Evolutionary conservation across 2,888 invertebrate species (phyloP).

Genomic region (Argynnis bischoffii): DNA sequence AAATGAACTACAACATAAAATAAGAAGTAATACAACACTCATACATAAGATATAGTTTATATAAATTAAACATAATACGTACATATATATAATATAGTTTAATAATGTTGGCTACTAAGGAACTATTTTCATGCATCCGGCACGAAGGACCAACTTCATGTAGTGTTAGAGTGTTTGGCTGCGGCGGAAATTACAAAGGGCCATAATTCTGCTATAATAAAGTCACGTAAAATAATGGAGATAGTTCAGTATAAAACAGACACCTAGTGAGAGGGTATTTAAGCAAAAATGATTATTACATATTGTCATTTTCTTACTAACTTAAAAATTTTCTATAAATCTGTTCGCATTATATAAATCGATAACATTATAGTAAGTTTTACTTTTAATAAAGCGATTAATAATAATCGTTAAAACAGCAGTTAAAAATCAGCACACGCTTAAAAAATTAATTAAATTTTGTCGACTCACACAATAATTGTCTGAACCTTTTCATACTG

Average conservation of each 20-base stretch:
- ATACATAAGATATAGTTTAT: too few relatives aligned
- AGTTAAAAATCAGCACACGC: constrained; percentile 15
- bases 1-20: too few relatives aligned
- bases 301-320: too few relatives aligned
- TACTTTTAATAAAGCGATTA: neutral
- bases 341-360: too few relatives aligned
- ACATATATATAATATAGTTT: neutral
- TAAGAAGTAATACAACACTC: too few relatives aligned
- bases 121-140: constrained; percentile 19
- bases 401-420: constrained; percentile 5
- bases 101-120: constrained; percentile 2
- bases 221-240: constrained; percentile 25
- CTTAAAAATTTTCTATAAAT: too few relatives aligned
- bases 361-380: too few relatives aligned
- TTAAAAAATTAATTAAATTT: constrained; percentile 24
- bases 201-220: constrained; percentile 31
- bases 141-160: constrained; percentile 18
- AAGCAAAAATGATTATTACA: too few relatives aligned
- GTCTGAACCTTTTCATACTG: constrained; percentile 8
- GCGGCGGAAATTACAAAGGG: constrained; percentile 34
- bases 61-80: neutral
- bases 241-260: neutral
- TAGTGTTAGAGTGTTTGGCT: constrained; percentile 22
- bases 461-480: constrained; percentile 22
- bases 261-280: neutral